Conservation (phyloP, 2,797 vertebrate genomes). For the Clarias laeviceps region DNA sequence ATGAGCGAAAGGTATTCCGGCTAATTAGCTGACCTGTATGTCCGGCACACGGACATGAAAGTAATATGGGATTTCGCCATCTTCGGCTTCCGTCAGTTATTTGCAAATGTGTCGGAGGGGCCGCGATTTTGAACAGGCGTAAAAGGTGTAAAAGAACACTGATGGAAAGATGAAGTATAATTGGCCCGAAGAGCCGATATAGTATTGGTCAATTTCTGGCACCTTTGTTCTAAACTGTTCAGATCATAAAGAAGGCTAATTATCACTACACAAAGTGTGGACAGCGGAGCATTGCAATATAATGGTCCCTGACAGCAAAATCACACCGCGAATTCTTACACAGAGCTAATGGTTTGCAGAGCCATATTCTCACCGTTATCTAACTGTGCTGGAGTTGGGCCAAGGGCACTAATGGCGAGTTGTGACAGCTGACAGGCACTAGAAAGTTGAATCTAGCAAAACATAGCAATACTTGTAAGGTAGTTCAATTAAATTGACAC, state of each 20-base stretch:
- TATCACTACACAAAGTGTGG: slow-evolving; percentile 45
- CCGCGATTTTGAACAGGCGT: slow-evolving; percentile 54
- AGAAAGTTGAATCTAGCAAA: neutral
- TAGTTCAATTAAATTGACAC: neutral
- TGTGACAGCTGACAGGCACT: neutral
- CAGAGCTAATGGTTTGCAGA: slow-evolving; percentile 38
- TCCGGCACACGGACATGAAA: slow-evolving; percentile 49
- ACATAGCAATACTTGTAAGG: neutral
- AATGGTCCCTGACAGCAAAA: slow-evolving; percentile 50
- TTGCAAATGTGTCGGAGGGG: slow-evolving; percentile 49
- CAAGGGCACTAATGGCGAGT: neutral
- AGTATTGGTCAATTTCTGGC: slow-evolving; percentile 34
- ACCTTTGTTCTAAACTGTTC: slow-evolving; percentile 38
- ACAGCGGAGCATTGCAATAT: slow-evolving; percentile 35
- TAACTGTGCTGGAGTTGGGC: neutral
- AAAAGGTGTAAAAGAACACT: slow-evolving; percentile 61
- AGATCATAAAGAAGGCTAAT: slow-evolving; percentile 47
- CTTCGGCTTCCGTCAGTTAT: slow-evolving; percentile 65
- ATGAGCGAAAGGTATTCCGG: slow-evolving; percentile 60
- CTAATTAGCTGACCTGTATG: slow-evolving; percentile 66
- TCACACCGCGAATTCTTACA: slow-evolving; percentile 23
- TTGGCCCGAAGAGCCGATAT: slow-evolving; percentile 50
- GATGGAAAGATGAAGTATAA: slow-evolving; percentile 54
- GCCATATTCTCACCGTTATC: neutral
- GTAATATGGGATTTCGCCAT: slow-evolving; percentile 54